Evolutionary conservation across 2,113 vertebrate species (phyloP).

Genomic region (Rhadina sibilatrix): DNA sequence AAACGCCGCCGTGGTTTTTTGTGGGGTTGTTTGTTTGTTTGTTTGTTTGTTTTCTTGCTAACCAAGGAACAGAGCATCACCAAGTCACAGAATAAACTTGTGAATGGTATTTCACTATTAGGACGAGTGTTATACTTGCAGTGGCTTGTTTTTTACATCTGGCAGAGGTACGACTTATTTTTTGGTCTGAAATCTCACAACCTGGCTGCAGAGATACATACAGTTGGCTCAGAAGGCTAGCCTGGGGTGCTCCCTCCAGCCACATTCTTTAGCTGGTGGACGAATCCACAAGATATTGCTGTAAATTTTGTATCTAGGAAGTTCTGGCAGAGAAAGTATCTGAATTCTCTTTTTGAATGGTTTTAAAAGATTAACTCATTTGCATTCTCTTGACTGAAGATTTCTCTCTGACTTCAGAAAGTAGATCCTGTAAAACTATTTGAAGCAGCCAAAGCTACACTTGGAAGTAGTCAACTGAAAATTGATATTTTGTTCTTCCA

Average conservation of each 20-base stretch:
- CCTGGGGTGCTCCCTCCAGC: not conserved
- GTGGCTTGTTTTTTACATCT: not conserved
- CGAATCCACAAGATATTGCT: not conserved
- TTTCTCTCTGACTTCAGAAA: not conserved
- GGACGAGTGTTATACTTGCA: not conserved
- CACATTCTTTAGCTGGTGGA: not conserved
- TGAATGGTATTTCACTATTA: not conserved
- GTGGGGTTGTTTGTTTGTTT: not conserved
- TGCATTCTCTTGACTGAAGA: not conserved
- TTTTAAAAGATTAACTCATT: not conserved
- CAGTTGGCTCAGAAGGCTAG: not conserved
- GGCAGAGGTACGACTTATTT: not conserved
- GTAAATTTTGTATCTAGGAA: not conserved
- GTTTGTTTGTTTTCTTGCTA: not conserved
- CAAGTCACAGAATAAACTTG: not conserved
- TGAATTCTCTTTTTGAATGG: not conserved
- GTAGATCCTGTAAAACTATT: not conserved
- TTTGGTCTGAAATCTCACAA: not conserved
- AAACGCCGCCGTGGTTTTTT: not conserved
- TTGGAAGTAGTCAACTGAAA: not conserved
- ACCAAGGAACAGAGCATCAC: not conserved
- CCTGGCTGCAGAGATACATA: not conserved
- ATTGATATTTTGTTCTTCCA: not conserved
- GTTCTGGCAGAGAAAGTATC: rapidly evolving
- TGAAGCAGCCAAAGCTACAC: not conserved